These are phyloP conservation scores for Dryocosmus kuriphilus DNA, from an alignment of 2,888 invertebrate genomes.

Conservation along the genomic window DNA sequence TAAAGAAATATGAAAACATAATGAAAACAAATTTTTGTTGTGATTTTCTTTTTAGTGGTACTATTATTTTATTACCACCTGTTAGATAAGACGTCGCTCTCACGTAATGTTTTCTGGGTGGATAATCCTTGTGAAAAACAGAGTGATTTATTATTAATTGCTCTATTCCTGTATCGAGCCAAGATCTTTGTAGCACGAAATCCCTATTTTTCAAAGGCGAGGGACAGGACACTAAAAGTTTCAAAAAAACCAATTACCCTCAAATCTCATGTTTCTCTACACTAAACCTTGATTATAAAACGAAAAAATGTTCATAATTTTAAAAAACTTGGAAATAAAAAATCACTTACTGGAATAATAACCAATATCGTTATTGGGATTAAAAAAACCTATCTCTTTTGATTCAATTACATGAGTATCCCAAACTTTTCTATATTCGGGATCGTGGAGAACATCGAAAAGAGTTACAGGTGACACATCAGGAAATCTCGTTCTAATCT, in stretches of 20 bases:
- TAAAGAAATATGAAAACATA: too few species aligned
- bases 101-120: conserved; percentile 90
- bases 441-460: conserved; percentile 95
- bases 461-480: conserved; percentile 87
- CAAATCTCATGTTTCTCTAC: not conserved
- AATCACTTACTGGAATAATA: conserved; percentile 90
- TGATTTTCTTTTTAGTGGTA: too few species aligned
- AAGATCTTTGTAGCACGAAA: conserved; percentile 94
- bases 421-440: conserved; percentile 92
- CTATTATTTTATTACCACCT: conserved; percentile 72
- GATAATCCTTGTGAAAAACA: conserved; percentile 91
- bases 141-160: conserved; percentile 95
- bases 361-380: conserved; percentile 95
- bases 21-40: too few species aligned
- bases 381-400: conserved; percentile 92
- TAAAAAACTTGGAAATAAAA: not conserved
- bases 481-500: conserved; percentile 81
- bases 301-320: not conserved
- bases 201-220: conserved; percentile 93
- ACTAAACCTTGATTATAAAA: not conserved
- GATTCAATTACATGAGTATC: conserved; percentile 93
- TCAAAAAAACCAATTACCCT: conserved; percentile 10
- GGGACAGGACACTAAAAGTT: conserved; percentile 88
- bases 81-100: conserved; percentile 83
- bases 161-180: conserved; percentile 92